Conservation (phyloP, 2,113 vertebrate species). For the Lophotis ruficrista region DNA sequence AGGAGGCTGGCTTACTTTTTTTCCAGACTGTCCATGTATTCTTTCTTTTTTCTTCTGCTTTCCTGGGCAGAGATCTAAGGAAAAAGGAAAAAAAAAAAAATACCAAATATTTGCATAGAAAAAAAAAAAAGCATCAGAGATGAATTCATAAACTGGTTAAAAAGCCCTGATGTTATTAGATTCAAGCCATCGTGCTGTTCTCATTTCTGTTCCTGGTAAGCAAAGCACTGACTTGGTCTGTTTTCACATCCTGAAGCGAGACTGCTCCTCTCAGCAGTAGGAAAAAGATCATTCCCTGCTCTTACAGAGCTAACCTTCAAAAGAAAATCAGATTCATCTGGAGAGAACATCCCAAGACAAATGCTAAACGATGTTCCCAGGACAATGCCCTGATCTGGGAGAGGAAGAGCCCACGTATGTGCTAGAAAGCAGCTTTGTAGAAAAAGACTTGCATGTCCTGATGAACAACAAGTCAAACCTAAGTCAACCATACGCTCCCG, state of each 20-base stretch:
- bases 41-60: constrained; percentile 98
- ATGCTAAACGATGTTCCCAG: not conserved
- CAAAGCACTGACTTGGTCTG: not conserved
- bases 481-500: not conserved
- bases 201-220: constrained; percentile 23
- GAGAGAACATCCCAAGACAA: not conserved
- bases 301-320: not conserved
- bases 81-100: not conserved
- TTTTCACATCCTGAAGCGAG: constrained; percentile 26
- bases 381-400: not conserved
- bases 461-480: not conserved
- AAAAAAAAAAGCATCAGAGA: not conserved
- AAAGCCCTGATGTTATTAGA: not conserved
- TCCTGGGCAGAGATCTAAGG: constrained; percentile 97
- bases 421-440: not conserved
- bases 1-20: constrained; percentile 87
- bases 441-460: not conserved
- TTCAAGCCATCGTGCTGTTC: not conserved
- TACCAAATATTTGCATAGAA: constrained; percentile 13
- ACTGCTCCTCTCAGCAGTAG: not conserved
- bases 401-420: not conserved
- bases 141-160: not conserved
- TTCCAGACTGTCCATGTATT: constrained; percentile 98
- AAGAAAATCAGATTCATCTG: not conserved
- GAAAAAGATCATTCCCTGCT: not conserved